A percentile compares a stretch with the other conserved stretches of the same genome.
phyloP scores from a whole-genome alignment of 2,888 invertebrate species.

The Agrotis exclamationis region DNA sequence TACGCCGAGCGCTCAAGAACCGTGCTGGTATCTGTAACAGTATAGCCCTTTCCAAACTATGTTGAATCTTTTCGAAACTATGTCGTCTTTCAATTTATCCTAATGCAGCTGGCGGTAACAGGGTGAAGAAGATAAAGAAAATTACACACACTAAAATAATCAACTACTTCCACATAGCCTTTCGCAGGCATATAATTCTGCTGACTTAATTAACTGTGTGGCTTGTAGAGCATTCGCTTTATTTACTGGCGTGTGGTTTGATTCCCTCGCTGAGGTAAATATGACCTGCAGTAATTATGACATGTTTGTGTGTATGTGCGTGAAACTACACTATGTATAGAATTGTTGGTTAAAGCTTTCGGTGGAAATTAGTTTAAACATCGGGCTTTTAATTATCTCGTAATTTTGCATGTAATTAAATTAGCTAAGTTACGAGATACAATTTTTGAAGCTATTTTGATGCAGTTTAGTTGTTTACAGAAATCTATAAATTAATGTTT shows the following conservation, averaged over 20 bases:
- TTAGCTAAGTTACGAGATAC: no score
- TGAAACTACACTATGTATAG: not conserved
- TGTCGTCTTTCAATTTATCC: no score
- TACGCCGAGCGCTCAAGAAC: no score
- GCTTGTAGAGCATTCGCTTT: not conserved
- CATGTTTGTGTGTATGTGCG: not conserved
- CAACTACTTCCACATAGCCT: slow-evolving; percentile 2
- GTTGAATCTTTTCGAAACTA: no score
- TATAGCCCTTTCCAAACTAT: no score
- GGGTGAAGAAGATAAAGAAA: not conserved
- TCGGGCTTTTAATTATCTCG: not conserved
- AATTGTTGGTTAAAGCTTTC: not conserved
- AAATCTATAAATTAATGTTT: no score
- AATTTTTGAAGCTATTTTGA: not conserved
- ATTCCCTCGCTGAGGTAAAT: slow-evolving; percentile 28
- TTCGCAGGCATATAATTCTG: slow-evolving; percentile 15
- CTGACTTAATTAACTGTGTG: slow-evolving; percentile 43
- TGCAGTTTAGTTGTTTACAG: not conserved
- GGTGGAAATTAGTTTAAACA: not conserved
- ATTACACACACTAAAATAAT: not conserved
- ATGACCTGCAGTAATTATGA: slow-evolving; percentile 39
- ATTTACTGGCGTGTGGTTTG: slow-evolving; percentile 47
- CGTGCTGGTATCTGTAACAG: no score
- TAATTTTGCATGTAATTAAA: no score
- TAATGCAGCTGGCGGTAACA: no score